These are phyloP conservation scores for Cheilosia scutellata DNA, from an alignment of 2,888 invertebrate species.

Conservation along the genomic window DNA sequence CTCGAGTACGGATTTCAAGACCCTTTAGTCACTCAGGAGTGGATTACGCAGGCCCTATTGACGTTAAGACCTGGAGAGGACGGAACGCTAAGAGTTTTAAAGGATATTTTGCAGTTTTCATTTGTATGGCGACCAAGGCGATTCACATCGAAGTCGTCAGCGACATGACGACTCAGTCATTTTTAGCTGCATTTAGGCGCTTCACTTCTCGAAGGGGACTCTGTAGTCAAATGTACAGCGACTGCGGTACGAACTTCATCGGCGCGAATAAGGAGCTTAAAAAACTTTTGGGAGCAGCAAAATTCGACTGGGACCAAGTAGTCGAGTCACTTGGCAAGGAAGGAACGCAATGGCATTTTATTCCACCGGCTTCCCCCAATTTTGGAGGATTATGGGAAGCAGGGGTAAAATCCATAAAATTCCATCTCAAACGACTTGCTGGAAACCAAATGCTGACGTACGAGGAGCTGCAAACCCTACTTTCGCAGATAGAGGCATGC, in stretches of 20 bases:
- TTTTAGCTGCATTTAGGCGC: constrained; percentile 77
- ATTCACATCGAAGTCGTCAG: constrained; percentile 42
- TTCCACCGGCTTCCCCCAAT: constrained; percentile 36
- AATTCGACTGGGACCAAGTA: neutral
- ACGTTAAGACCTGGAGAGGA: constrained; percentile 41
- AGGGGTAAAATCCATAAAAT: no score
- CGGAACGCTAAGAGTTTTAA: constrained; percentile 72
- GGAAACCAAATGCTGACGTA: neutral
- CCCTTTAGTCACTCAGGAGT: constrained; percentile 72
- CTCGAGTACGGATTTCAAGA: constrained; percentile 40
- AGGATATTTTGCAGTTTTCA: constrained; percentile 77
- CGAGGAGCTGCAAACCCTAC: constrained; percentile 13
- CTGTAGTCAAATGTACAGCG: constrained; percentile 76
- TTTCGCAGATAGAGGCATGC: constrained; percentile 13
- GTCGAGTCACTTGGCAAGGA: neutral
- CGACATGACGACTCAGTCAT: no score
- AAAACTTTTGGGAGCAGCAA: constrained; percentile 4
- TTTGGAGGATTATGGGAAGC: constrained; percentile 34
- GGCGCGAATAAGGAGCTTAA: constrained; percentile 75
- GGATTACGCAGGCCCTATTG: constrained; percentile 76
- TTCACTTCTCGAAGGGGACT: constrained; percentile 78
- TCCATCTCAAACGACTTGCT: no score
- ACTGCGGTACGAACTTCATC: constrained; percentile 79
- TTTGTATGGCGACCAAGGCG: constrained; percentile 76
- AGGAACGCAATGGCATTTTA: constrained; percentile 78